Percentiles rank a stretch among this genome's conserved stretches.
phyloP scores from a whole-genome alignment of 2,113 vertebrate species.

The Sporophila hypoxantha region DNA sequence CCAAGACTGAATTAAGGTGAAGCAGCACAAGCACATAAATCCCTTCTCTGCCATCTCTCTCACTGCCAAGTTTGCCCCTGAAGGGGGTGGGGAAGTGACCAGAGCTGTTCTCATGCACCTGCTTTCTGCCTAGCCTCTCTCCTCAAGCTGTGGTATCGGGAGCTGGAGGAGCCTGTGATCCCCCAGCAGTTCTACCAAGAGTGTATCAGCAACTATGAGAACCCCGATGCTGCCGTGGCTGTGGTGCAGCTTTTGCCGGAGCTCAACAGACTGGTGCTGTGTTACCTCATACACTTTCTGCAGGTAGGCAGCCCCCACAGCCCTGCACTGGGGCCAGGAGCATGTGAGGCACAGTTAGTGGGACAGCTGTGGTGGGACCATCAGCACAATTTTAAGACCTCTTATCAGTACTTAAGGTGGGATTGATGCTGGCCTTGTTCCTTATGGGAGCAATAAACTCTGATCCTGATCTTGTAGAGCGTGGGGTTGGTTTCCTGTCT shows the following conservation, averaged over 20 bases:
- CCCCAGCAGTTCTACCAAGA: constrained; percentile 85
- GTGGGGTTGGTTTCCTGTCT: not conserved
- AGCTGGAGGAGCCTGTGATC: constrained; percentile 87
- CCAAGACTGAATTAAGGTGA: not conserved
- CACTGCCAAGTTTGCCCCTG: not conserved
- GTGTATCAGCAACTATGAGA: constrained; percentile 84
- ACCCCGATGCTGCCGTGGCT: constrained; percentile 78
- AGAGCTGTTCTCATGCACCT: not conserved
- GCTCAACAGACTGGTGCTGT: constrained; percentile 84
- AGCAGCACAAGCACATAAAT: not conserved
- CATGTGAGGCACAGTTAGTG: fast-evolving
- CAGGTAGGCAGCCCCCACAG: constrained; percentile 67
- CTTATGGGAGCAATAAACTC: not conserved
- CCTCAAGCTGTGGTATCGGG: constrained; percentile 89
- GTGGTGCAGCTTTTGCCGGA: constrained; percentile 85
- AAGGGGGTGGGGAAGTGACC: not conserved
- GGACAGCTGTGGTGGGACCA: not conserved
- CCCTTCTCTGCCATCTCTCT: not conserved
- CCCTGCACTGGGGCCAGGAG: not conserved
- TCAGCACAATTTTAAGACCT: not conserved
- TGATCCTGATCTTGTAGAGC: not conserved
- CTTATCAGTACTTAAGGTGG: not conserved
- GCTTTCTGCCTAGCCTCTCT: constrained; percentile 74
- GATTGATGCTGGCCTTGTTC: not conserved
- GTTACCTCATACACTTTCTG: constrained; percentile 89